Percentiles rank a stretch among this genome's conserved stretches.
Evolutionary conservation across 2,797 vertebrate species (phyloP).

Genomic region (Calcarius lapponicus): DNA sequence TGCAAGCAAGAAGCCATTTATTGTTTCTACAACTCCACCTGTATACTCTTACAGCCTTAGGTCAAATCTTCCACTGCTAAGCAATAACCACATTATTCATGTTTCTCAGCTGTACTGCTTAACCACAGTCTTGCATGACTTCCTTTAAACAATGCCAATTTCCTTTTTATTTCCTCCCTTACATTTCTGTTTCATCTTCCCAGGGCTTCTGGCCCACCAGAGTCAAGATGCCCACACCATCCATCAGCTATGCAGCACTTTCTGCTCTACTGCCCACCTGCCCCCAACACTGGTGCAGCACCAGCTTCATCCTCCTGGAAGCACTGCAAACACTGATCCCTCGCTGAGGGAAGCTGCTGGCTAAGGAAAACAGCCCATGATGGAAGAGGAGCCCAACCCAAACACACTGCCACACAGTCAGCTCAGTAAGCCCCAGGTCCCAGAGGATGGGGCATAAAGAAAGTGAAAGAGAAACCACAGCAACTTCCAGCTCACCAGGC

Average conservation of each 20-base stretch:
- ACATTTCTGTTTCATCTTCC: background rate
- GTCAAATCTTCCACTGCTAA: background rate
- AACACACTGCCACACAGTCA: background rate
- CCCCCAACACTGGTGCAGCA: background rate
- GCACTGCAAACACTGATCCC: background rate
- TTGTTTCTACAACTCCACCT: background rate
- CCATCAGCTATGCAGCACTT: background rate
- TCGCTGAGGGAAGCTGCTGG: background rate
- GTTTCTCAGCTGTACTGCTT: background rate
- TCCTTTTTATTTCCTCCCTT: background rate
- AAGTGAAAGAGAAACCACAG: background rate
- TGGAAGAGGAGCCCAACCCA: background rate
- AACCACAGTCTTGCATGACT: background rate
- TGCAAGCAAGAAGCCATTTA: background rate
- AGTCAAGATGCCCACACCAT: background rate
- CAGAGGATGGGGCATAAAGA: background rate
- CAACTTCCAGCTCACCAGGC: background rate
- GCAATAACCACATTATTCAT: background rate
- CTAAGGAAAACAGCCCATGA: fast-evolving
- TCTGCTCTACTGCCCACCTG: background rate
- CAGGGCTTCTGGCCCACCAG: background rate
- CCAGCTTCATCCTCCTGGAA: background rate
- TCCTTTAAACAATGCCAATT: background rate
- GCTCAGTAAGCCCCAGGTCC: background rate
- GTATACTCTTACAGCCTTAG: background rate